Base-by-base conservation (phyloP, 2,888 invertebrate genomes). In the Hypselothyrea guttata region DNA sequence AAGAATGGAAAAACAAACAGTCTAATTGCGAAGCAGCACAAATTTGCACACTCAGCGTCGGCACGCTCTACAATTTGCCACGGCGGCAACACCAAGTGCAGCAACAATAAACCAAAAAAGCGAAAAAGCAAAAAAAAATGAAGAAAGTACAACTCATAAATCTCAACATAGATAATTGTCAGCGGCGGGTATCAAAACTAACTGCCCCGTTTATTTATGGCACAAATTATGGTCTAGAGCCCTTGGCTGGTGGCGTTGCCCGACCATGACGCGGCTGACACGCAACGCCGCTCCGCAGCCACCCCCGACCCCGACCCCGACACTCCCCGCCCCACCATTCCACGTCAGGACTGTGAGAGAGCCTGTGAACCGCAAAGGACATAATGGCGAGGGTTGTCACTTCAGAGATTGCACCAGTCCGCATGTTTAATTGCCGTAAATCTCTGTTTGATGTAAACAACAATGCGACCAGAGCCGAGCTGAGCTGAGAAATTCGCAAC, bases 351-450 rank as follows among this genome's bases (percentile, higher is more conserved):
- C 16, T 16, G 34, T 35, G 61, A 53, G 73, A 70, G 71, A 71
- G 55, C 83, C 74, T 83, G 81, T 76, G 78, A 78, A 79, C 78
- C 84, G 75, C 78, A 84, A 77, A 81, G 73, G 65, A 67, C 71
- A 79, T 87, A 87, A 90, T 89, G 75, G 82, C 87, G 89, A 84
- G 79, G 85, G 75, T 75, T 84, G 77, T 77, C 71, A 75, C 78
- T 75, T 75, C 58, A 40, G 44, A 18, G 27, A 13, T 34, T 16
- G 15, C 37, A 55, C 57, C 55, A 52, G 49, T 62, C 53, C 33
- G 78, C 16, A 81, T 87, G 88, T 82, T 89, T 89, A 89, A 89
- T 90, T 89, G 89, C 89, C 89, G 89, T 89, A 88, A 90, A 89
- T 87, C 85, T 87, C 81, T 88, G 88, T 88, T 88, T 87, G 84